Base-by-base conservation (phyloP, 92 coral and sea anemone species). In the Parazoanthus swiftii region DNA sequence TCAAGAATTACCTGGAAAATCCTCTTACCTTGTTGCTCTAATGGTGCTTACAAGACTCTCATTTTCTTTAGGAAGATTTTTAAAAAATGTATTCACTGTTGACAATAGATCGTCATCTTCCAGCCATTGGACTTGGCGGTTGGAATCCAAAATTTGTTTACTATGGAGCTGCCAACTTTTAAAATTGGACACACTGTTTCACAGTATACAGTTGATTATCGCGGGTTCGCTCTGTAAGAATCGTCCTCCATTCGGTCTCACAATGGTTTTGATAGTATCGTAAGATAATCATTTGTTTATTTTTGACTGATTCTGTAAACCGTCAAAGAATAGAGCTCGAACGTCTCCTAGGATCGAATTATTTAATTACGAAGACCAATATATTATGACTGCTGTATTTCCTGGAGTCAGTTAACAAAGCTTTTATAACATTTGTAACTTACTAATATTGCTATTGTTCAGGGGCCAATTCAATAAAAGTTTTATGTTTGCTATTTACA, bases 1-100 rank as follows among this genome's bases (percentile, higher is more conserved):
- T 97, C 90, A 95, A 93, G 86, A 91, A 89, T 78, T 95, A 92
- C 80, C 90, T 97, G 77, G 99, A 97, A 77, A 97, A 97, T 77
- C 99, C 99, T 6, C 81, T 95, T 3, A 93, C 98, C 14, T 92
- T 97, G 93, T 80, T 97, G 74, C 91, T 97, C 46, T 96, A 86
- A 90, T 39, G 9, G 4, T 23, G 20, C 25, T 10, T 29, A 63
- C 70, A 63, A 63, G 26, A 63, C 70, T 13, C 59, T 13, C 14
- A 14, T 13, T 70, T 29, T n/a, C 77, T 10, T 73, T 11, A 33
- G 21, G 13, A 73, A 36, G 0, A 33, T 73, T 73, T 23, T 71
- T 5, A 66, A 70, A 70, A 23, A 70, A 23, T 37, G 59, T 54
- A 13, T 54, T 13, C 16, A 54, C 59, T 54, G 59, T 63, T 63